Evolutionary conservation across 2,888 invertebrate genomes (phyloP), one percentile per base, ranked within the genome.

Genomic region (Peribatodes rhomboidaria): DNA sequence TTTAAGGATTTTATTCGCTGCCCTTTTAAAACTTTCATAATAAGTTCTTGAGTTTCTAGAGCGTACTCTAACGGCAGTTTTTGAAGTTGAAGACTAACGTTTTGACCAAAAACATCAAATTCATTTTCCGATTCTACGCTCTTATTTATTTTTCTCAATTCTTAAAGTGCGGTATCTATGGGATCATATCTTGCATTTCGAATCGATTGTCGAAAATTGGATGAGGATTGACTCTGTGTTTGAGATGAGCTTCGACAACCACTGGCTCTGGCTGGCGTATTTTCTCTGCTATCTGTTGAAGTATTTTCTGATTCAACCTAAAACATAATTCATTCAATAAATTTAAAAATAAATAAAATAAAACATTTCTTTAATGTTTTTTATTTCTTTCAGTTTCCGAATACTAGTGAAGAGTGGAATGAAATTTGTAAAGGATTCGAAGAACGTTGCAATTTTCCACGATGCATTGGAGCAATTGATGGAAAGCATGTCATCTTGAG

Each of bases 51-150:
- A 59, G 66, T 67, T 67, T 67, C 62, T 56, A 63, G 59, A 55
- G 62, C 62, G 58, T 62, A 67, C 58, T 62, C 55, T 55, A 67
- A 59, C 50, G 62, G 62, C 62, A 62, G 67, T 55, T 67, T 67
- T 62, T 67, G 67, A 60, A 67, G 67, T 60, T 67, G 67, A 63
- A 67, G 63, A 60, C 63, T 63, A 60, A 60, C 67, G 55, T 67
- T 67, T 55, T 63, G 63, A 60, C 67, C 67, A 62, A 67, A 67
- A 59, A 60, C 67, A 67, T 67, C 67, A 63, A 67, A 67, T 63
- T 67, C 67, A 46, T 63, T 63, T 67, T 67, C 59, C 50, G 58
- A 58, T 62, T 62, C 58, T 60, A 63, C 59, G 52, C 59, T 67
- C 44, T 61, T 60, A 53, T 61, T 60, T 63, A 58, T 62, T 59